A percentile compares a stretch with the other conserved stretches of the same genome.
Conservation (phyloP, 2,113 vertebrate species). For the Callipepla californica region DNA sequence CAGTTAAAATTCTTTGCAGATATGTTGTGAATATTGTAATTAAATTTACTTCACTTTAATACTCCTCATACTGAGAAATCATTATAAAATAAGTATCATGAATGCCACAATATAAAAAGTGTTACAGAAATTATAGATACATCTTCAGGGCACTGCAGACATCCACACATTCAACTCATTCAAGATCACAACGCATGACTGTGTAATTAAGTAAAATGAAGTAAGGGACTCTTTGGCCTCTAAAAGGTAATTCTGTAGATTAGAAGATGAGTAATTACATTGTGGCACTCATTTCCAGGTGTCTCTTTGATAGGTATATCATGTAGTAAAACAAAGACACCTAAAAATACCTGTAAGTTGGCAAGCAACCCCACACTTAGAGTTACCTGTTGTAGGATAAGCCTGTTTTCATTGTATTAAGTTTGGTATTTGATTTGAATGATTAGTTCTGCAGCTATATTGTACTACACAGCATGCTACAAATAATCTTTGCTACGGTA, state of each 20-base stretch:
- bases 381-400: background rate
- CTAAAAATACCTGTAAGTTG: background rate
- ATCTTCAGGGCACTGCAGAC: background rate
- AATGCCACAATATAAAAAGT: constrained; percentile 1
- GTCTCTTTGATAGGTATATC: background rate
- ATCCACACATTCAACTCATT: background rate
- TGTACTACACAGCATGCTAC: background rate
- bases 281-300: background rate
- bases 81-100: constrained; percentile 12
- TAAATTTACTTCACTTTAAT: background rate
- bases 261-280: background rate
- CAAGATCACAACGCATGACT: constrained; percentile 28
- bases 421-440: background rate
- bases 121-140: constrained; percentile 16
- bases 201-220: constrained; percentile 1
- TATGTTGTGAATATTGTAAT: background rate
- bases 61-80: background rate
- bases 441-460: background rate
- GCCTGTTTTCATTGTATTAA: background rate
- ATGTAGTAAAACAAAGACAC: background rate
- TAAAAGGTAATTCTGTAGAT: background rate
- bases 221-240: background rate
- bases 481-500: background rate
- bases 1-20: constrained; percentile 8
- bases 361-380: background rate